These are phyloP conservation scores for Cheilosia scutellata DNA, from an alignment of 2,888 invertebrate genomes.

Conservation along the genomic window DNA sequence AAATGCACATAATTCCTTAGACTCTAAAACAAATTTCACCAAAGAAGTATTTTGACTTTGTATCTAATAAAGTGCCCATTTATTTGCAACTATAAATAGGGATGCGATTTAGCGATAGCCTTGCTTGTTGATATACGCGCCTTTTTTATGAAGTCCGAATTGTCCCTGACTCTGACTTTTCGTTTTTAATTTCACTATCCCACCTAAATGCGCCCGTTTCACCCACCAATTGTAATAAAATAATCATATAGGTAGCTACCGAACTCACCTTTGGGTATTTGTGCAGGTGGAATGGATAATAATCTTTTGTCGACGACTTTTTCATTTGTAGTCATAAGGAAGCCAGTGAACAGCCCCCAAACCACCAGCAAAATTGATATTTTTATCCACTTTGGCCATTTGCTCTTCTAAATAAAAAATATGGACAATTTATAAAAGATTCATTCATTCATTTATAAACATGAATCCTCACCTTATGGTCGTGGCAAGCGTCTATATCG, in stretches of 20 bases:
- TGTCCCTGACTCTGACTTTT: too few species aligned
- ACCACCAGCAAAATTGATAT: slow-evolving; percentile 86
- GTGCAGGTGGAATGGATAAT: slow-evolving; percentile 86
- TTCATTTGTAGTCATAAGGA: slow-evolving; percentile 89
- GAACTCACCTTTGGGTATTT: slow-evolving; percentile 83
- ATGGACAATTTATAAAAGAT: neutral
- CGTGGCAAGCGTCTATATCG: slow-evolving; percentile 78
- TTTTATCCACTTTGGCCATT: slow-evolving; percentile 83
- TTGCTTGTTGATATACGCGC: too few species aligned
- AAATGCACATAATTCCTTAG: too few species aligned
- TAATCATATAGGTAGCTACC: neutral
- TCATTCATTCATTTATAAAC: neutral
- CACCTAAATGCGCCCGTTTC: neutral
- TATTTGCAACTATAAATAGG: too few species aligned
- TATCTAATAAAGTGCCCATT: too few species aligned
- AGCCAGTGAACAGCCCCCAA: slow-evolving; percentile 89
- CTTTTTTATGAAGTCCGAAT: too few species aligned
- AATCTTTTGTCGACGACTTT: slow-evolving; percentile 87
- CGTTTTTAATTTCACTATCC: too few species aligned
- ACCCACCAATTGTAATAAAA: neutral
- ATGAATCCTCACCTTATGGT: slow-evolving; percentile 46
- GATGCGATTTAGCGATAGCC: too few species aligned
- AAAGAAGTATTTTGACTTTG: too few species aligned
- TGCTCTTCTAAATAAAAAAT: slow-evolving; percentile 78
- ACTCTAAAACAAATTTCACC: too few species aligned